These are phyloP conservation scores for Eupsilia transversa DNA, from an alignment of 2,888 invertebrate species.

Conservation along the genomic window DNA sequence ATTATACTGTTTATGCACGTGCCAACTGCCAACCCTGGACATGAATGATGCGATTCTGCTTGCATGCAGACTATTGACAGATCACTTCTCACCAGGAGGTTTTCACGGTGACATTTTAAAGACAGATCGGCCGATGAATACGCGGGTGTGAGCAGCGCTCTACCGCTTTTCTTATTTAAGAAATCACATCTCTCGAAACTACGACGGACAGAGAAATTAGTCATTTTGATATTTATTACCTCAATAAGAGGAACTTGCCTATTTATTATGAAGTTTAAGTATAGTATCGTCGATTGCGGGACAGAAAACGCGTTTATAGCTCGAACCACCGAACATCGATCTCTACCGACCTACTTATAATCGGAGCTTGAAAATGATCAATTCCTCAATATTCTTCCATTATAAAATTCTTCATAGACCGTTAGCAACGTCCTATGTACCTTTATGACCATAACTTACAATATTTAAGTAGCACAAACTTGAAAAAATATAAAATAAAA, in stretches of 20 bases:
- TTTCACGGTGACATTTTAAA: neutral
- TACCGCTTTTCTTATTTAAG: neutral
- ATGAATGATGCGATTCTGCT: no score
- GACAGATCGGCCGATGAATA: neutral
- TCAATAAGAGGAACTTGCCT: neutral
- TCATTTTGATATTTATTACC: neutral
- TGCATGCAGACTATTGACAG: neutral
- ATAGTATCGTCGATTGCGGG: neutral
- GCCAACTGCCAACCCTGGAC: no score
- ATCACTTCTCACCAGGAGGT: no score
- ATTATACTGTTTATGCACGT: no score
- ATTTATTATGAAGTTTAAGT: neutral
- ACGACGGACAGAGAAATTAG: no score
- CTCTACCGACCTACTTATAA: no score
- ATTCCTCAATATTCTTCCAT: neutral
- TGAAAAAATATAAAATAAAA: no score
- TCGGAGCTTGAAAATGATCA: no score
- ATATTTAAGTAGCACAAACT: neutral
- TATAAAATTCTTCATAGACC: neutral
- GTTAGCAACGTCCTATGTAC: neutral
- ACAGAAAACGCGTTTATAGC: neutral
- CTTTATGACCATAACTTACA: neutral
- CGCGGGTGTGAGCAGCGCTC: neutral
- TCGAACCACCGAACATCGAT: neutral
- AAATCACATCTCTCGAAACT: neutral